Base-by-base conservation (phyloP, 2,888 invertebrate genomes). In the Aporophyla lueneburgensis region DNA sequence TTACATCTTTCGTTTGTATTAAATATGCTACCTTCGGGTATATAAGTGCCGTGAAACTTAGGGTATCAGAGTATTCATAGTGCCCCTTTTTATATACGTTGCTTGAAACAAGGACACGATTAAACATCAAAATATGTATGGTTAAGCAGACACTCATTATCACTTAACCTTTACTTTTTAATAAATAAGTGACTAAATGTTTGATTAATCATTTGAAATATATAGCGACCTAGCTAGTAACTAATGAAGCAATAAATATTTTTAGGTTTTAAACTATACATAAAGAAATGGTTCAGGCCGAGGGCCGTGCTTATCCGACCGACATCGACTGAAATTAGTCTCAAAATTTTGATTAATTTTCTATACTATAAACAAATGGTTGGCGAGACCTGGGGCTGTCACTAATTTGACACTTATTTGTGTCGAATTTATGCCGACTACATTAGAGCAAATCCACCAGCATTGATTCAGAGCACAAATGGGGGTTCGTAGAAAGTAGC, bases 11-110 rank as follows among this genome's bases (percentile, higher is more conserved):
- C 86, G 73, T 84, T 79, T 76, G 53, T 78, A 87, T 79, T 84
- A 75, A 88, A 88, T 89, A 87, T 85, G 89, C 90, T 91, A 91
- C 89, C 83, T 87, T 87, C 86, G 54, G 12, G 61, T 27, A 27
- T 43, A 54, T 14, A 54, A 14, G 24, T 58, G 46, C 24, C 21
- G 0, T 16, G 24, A 4, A 51, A 33, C n/a, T 24, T 51, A 7
- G 4, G 21, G 56, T 43, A n/a, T 19, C 65, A 40, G 10, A 6
- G n/a, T 46, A 16, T 9, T 74, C 5, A 24, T 53, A n/a, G 16
- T 33, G n/a, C 67, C 21, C 16, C 16, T 53, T 53, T 33, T 33
- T 33, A 67, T 53, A 53, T 33, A 40, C 53, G 16, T 53, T 53
- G 10, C n/a, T 19, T 51, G 9, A 66, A 51, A 14, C 27, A 14